Evolutionary conservation across 1,140 invertebrate species (phyloP), one percentile per base, ranked within the genome.

Genomic region (Lycorma delicatula): DNA sequence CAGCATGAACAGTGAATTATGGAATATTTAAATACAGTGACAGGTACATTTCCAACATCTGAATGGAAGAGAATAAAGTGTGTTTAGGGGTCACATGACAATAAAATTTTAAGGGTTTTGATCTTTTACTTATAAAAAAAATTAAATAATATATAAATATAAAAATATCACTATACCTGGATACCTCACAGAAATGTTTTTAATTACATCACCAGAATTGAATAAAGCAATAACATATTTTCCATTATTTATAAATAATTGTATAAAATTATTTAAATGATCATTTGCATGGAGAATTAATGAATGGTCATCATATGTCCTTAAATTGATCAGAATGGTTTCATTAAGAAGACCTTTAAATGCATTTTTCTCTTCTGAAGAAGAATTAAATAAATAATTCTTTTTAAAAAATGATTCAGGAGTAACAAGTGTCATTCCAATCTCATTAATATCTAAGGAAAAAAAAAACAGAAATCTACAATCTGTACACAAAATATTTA

Each of bases 201-300:
- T 79, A 50, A 93, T 89, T 69, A 85, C 82, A 66, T 87, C 81
- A 51, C 80, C 82, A 54, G 85, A 79, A 70, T 94, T 94, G 67
- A 91, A 93, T 1, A 91, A 75, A 66, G 91, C 92, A 0, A 90
- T 81, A 4, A 93, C 77, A 76, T 74, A 69, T 63, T 75, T 82
- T 1, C 83, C 84, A 58, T 86, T 82, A 54, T 84, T 81, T 27
- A 95, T 83, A 70, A 91, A 91, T 7, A 96, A 70, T 71, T 95
- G 91, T 36, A 93, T 83, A 71, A 97, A 96, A 71, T 97, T 97
- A 64, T 94, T 94, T 34, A 93, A 75, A 71, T 94, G 87, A 74
- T 96, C 93, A 68, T 94, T 92, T 4, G 90, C 89, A 66, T 95
- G 95, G 1, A 96, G 74, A 20, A 97, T 82, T 53, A 95, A 68